Percentiles rank a stretch among this genome's conserved stretches.
These are phyloP conservation scores for Ectropis crepuscularia DNA, from an alignment of 2,888 invertebrate species.

Conservation along the genomic window DNA sequence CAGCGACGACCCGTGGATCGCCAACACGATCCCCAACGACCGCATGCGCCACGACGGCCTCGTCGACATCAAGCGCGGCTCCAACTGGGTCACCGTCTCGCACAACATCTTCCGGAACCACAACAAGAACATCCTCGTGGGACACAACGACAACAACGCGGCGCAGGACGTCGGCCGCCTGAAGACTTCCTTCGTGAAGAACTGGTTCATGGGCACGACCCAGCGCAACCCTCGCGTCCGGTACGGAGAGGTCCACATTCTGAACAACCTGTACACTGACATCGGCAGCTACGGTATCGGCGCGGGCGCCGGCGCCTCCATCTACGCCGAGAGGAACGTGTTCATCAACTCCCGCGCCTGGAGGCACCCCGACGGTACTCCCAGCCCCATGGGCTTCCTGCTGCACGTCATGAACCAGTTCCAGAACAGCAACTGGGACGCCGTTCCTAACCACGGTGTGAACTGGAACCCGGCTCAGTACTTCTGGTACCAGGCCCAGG, in stretches of 20 bases:
- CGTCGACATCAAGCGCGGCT: slow-evolving; percentile 34
- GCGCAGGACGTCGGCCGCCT: slow-evolving; percentile 31
- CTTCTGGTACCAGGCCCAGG: slow-evolving; percentile 18
- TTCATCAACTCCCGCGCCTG: slow-evolving; percentile 31
- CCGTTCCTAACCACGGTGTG: slow-evolving; percentile 21
- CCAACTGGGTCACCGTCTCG: slow-evolving; percentile 38
- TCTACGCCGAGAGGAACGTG: slow-evolving; percentile 36
- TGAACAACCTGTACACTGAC: slow-evolving; percentile 39
- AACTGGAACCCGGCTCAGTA: slow-evolving; percentile 25
- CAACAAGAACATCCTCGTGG: slow-evolving; percentile 35
- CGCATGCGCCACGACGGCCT: slow-evolving; percentile 37
- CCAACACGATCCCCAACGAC: slow-evolving; percentile 20
- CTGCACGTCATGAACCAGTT: slow-evolving; percentile 15
- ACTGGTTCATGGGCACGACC: slow-evolving; percentile 35
- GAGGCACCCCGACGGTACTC: slow-evolving; percentile 25
- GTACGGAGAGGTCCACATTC: slow-evolving; percentile 32
- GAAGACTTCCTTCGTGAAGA: slow-evolving; percentile 22
- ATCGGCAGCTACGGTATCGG: slow-evolving; percentile 34
- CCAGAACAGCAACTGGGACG: slow-evolving; percentile 16
- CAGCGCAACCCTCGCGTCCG: slow-evolving; percentile 38
- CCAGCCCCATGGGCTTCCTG: slow-evolving; percentile 29
- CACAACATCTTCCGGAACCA: slow-evolving; percentile 40
- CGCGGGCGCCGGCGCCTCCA: slow-evolving; percentile 29
- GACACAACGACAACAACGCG: slow-evolving; percentile 30
- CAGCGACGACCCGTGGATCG: slow-evolving; percentile 35